Percentiles rank a stretch among this genome's conserved stretches.
These are phyloP conservation scores for Heteromyza rotundicornis DNA, from an alignment of 2,888 invertebrate genomes.

Conservation along the genomic window DNA sequence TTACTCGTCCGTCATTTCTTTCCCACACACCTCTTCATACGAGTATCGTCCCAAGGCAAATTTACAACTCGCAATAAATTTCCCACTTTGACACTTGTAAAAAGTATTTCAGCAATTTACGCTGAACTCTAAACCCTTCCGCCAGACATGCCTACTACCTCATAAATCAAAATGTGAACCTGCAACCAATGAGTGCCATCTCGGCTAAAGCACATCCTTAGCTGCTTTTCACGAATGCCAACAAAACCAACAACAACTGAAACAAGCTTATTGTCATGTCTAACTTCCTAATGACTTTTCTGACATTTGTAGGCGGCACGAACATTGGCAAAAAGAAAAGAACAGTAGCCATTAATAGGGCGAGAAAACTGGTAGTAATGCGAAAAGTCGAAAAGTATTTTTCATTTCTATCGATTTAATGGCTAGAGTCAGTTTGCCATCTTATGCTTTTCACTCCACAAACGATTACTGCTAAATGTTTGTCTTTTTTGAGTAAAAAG, in stretches of 20 bases:
- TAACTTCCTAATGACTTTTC: slow-evolving; percentile 25
- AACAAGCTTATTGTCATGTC: slow-evolving; percentile 12
- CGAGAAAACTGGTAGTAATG: background rate
- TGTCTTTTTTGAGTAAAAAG: background rate
- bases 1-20: no score
- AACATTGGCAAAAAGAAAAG: slow-evolving; percentile 2
- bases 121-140: no score
- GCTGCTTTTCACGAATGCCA: slow-evolving; percentile 14
- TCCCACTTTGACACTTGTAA: no score
- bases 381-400: background rate
- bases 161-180: slow-evolving; percentile 1
- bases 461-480: background rate
- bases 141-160: background rate
- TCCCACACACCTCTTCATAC: no score
- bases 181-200: background rate
- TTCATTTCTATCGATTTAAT: background rate
- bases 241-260: slow-evolving; percentile 15
- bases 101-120: no score
- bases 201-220: slow-evolving; percentile 2
- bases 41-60: no score
- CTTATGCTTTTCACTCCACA: no score
- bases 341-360: slow-evolving; percentile 22
- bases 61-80: no score
- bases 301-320: slow-evolving; percentile 23
- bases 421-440: background rate